Percentiles rank a stretch among this genome's conserved stretches.
These are phyloP conservation scores for Pygoscelis adeliae DNA, from an alignment of 2,113 vertebrate genomes.

Conservation along the genomic window DNA sequence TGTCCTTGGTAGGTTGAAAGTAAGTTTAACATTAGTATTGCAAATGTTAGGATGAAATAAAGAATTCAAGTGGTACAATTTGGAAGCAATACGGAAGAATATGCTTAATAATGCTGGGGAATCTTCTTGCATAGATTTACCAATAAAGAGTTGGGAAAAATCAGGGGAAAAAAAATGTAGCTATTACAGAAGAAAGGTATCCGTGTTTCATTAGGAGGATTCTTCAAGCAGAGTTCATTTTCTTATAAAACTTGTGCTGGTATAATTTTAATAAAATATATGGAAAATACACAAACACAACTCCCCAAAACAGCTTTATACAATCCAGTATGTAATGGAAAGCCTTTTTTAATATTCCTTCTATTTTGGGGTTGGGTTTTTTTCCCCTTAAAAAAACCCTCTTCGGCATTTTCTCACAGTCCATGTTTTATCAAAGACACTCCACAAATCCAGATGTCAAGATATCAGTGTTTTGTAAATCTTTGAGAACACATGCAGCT, in stretches of 20 bases:
- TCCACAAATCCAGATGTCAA: conserved; percentile 3
- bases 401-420: not conserved
- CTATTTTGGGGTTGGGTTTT: not conserved
- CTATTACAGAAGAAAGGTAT: not conserved
- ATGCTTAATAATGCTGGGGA: not conserved
- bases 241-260: not conserved
- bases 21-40: not conserved
- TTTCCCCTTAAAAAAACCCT: not conserved
- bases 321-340: not conserved
- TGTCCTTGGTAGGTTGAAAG: too few species aligned
- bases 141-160: not conserved
- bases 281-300: not conserved
- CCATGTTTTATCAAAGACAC: not conserved
- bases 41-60: not conserved
- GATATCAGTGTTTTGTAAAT: not conserved
- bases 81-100: not conserved
- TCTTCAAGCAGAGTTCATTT: not conserved
- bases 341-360: not conserved
- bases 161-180: not conserved
- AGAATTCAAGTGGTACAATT: not conserved
- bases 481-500: not conserved
- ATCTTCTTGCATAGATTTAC: not conserved
- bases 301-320: not conserved
- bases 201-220: not conserved
- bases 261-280: not conserved